Conservation (phyloP, 1,140 invertebrate genomes). For the Bursaphelenchus mucronatus region DNA sequence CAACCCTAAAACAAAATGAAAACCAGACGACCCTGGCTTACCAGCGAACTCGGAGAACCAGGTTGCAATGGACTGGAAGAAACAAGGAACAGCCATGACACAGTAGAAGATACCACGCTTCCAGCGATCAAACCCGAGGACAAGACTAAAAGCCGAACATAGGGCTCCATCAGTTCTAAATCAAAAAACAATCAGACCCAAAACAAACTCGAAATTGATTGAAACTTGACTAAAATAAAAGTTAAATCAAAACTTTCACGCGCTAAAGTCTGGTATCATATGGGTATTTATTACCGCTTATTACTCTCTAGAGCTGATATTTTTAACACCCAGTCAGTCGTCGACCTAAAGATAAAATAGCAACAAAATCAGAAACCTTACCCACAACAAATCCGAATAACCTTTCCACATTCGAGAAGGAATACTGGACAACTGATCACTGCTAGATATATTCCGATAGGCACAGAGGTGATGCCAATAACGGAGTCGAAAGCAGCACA, state of each 20-base stretch:
- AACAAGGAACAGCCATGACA: constrained; percentile 34
- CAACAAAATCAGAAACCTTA: constrained; percentile 18
- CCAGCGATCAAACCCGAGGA: constrained; percentile 42
- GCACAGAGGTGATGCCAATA: constrained; percentile 23
- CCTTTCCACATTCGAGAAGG: constrained; percentile 41
- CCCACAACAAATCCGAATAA: constrained; percentile 48
- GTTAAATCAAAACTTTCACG: too few relatives aligned
- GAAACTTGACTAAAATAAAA: too few relatives aligned
- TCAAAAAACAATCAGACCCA: constrained; percentile 1
- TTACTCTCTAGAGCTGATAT: too few relatives aligned
- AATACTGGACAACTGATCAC: constrained; percentile 41
- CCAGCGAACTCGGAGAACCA: constrained; percentile 31
- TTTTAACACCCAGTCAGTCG: too few relatives aligned
- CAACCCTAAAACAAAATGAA: constrained; percentile 30
- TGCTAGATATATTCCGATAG: constrained; percentile 35
- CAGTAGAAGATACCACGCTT: constrained; percentile 39
- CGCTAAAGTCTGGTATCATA: too few relatives aligned
- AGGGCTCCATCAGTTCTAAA: constrained; percentile 43
- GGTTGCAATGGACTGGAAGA: constrained; percentile 35
- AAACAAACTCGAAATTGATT: background rate
- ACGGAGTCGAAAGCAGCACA: constrained; percentile 35
- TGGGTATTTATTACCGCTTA: constrained; percentile 12
- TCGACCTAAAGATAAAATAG: too few relatives aligned
- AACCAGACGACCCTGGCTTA: constrained; percentile 10
- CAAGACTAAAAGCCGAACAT: constrained; percentile 33